Evolutionary conservation across 2,113 vertebrate species (phyloP).

Genomic region (Hippocampus mohnikei): DNA sequence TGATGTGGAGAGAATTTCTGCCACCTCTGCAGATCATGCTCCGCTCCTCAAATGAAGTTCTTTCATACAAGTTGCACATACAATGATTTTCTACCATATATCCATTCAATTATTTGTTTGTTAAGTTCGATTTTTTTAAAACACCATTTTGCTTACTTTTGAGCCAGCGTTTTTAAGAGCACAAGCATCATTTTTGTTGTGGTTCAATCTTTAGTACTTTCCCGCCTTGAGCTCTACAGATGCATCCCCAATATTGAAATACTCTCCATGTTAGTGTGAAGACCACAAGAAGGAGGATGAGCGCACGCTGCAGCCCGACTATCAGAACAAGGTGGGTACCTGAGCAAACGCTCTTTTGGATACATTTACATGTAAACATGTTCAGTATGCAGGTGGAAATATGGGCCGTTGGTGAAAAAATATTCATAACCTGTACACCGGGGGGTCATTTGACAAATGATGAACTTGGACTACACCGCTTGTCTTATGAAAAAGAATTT

Average conservation of each 20-base stretch:
- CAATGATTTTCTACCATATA: no score
- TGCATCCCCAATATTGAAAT: neutral
- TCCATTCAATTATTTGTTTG: no score
- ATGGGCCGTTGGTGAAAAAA: constrained; percentile 61
- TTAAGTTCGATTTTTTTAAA: no score
- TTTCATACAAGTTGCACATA: no score
- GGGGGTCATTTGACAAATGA: constrained; percentile 37
- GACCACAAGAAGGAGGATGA: constrained; percentile 18
- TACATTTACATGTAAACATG: constrained; percentile 68
- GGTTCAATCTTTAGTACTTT: no score
- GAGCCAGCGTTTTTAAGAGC: neutral
- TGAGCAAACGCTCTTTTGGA: constrained; percentile 45
- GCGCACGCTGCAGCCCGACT: constrained; percentile 18
- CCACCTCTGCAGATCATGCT: neutral
- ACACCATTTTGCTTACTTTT: neutral
- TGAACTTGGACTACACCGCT: constrained; percentile 41
- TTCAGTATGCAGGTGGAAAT: constrained; percentile 65
- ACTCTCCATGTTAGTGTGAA: neutral
- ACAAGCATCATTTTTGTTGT: no score
- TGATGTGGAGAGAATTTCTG: neutral
- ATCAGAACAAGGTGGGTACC: constrained; percentile 5
- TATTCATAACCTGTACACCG: constrained; percentile 20
- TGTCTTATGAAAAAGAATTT: neutral
- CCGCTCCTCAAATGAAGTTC: neutral
- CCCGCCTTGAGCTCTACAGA: neutral